Evolutionary conservation across 2,888 invertebrate genomes (phyloP).

Genomic region (Trachelus stipa): DNA sequence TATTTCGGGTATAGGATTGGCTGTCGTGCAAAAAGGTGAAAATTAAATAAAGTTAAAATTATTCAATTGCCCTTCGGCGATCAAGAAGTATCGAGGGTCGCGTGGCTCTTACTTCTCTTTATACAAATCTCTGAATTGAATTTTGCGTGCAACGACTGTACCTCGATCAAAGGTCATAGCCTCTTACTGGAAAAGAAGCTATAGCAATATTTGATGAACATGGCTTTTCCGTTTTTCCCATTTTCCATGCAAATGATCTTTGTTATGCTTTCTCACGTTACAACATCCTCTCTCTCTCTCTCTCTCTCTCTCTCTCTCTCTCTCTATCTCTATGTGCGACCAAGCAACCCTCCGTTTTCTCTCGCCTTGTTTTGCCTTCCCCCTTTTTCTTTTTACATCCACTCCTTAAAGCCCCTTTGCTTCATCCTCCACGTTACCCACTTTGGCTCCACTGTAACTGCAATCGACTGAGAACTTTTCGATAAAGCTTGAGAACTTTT

Average conservation of each 20-base stretch:
- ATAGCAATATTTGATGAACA: background rate
- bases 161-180: background rate
- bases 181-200: background rate
- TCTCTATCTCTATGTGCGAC: too few relatives aligned
- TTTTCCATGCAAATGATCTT: background rate
- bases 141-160: background rate
- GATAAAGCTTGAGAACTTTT: conserved; percentile 3
- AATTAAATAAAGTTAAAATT: background rate
- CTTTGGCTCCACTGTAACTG: background rate
- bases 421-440: background rate
- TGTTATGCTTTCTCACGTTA: background rate
- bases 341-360: background rate
- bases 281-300: background rate
- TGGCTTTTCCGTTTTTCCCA: background rate
- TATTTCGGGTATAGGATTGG: background rate
- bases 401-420: background rate
- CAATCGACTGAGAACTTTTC: background rate
- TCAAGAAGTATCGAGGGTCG: too few relatives aligned
- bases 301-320: too few relatives aligned
- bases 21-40: background rate
- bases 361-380: background rate
- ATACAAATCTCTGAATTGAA: too few relatives aligned
- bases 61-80: too few relatives aligned
- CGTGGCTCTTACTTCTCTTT: too few relatives aligned
- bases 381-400: background rate